Conservation (phyloP, 2,797 vertebrate species). For the Sardinella longiceps region DNA sequence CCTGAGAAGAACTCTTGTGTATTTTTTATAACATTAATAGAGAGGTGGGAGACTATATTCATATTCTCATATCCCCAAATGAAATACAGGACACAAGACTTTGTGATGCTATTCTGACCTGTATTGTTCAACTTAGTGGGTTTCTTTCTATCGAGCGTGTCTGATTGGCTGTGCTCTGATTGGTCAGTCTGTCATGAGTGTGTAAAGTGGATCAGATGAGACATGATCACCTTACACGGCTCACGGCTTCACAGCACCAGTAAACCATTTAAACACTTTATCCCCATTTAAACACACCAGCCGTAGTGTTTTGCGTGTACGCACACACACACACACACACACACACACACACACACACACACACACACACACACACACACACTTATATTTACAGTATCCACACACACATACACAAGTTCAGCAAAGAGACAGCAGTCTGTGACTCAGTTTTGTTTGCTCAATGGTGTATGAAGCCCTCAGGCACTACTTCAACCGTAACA, state of each 20-base stretch:
- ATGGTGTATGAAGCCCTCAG: too few relatives aligned
- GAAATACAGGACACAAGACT: too few relatives aligned
- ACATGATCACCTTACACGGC: neutral
- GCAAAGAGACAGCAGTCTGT: too few relatives aligned
- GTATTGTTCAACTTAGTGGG: neutral
- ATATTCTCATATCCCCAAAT: too few relatives aligned
- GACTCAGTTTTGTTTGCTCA: too few relatives aligned
- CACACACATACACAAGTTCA: neutral
- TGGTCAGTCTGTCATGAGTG: neutral
- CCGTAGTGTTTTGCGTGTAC: neutral
- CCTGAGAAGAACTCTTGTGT: too few relatives aligned
- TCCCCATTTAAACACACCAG: neutral
- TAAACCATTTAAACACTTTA: constrained; percentile 22
- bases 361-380: neutral
- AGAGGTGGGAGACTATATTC: too few relatives aligned
- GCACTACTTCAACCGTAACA: too few relatives aligned
- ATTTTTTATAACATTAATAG: too few relatives aligned
- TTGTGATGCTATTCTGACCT: neutral
- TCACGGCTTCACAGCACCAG: neutral
- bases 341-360: neutral
- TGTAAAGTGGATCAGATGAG: neutral
- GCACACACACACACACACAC: neutral
- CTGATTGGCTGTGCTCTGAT: neutral
- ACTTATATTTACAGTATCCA: neutral
- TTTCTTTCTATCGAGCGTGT: neutral